Evolutionary conservation across 2,888 invertebrate genomes (phyloP).

Genomic region (Sminthurides aquaticus): DNA sequence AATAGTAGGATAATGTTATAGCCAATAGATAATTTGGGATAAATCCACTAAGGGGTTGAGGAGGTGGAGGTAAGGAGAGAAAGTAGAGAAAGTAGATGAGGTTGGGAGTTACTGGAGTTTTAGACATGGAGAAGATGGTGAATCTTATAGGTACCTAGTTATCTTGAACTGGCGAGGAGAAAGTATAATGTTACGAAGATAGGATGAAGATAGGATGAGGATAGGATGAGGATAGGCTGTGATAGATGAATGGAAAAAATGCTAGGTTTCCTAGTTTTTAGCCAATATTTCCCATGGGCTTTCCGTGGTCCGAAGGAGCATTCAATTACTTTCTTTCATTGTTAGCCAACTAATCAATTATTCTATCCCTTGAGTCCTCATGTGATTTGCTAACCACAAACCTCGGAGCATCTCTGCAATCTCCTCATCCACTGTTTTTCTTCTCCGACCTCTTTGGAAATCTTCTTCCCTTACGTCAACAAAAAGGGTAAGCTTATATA

Average conservation of each 20-base stretch:
- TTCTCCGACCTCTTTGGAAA: background rate
- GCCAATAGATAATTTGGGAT: background rate
- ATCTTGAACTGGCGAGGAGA: too few relatives aligned
- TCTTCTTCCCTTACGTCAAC: too few relatives aligned
- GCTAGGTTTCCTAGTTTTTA: constrained; percentile 9
- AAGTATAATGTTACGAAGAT: too few relatives aligned
- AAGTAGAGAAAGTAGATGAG: background rate
- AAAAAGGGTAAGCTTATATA: too few relatives aligned
- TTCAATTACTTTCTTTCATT: constrained; percentile 19
- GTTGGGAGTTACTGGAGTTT: too few relatives aligned
- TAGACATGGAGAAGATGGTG: too few relatives aligned
- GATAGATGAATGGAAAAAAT: background rate
- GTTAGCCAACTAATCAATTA: constrained; percentile 19
- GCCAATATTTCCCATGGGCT: constrained; percentile 19
- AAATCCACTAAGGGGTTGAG: background rate
- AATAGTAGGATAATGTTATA: background rate
- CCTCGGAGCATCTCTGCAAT: background rate
- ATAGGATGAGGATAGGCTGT: too few relatives aligned
- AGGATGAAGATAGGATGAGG: too few relatives aligned
- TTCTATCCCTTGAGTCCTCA: constrained; percentile 5
- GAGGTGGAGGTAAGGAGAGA: background rate
- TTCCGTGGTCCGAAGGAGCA: constrained; percentile 10
- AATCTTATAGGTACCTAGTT: too few relatives aligned
- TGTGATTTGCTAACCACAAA: constrained; percentile 5
- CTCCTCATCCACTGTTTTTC: background rate